These are phyloP conservation scores for Chionomys nivalis DNA, from an alignment of 2,113 vertebrate genomes.

Conservation along the genomic window DNA sequence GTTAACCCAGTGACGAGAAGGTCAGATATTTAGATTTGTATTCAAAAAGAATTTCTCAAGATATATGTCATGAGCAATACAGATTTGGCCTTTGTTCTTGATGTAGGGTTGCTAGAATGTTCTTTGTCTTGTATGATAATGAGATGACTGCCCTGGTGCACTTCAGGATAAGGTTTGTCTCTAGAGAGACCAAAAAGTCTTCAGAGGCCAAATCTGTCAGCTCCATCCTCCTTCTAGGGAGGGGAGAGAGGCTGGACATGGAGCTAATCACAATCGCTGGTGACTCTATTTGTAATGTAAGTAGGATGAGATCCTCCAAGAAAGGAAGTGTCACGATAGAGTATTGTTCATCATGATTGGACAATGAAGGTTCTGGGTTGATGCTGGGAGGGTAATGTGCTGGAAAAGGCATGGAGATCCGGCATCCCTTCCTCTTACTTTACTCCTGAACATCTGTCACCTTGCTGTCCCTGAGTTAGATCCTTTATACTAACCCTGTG, in stretches of 20 bases:
- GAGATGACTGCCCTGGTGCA: neutral
- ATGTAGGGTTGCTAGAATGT: neutral
- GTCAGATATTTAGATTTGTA: neutral
- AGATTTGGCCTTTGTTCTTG: neutral
- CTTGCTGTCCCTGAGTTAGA: neutral
- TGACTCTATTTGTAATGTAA: too few species aligned
- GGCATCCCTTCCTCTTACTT: fast-evolving
- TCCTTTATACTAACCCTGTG: neutral
- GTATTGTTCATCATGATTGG: neutral
- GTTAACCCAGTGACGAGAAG: neutral
- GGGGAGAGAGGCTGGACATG: neutral
- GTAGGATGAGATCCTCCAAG: too few species aligned
- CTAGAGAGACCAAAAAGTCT: neutral
- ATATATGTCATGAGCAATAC: neutral
- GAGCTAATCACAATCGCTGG: neutral
- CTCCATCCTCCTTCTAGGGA: neutral
- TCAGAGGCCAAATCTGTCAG: neutral
- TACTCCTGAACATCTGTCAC: neutral
- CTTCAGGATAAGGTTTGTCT: neutral
- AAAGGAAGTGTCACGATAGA: too few species aligned
- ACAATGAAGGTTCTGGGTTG: neutral
- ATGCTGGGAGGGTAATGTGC: neutral
- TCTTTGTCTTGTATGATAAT: neutral
- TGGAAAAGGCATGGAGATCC: neutral
- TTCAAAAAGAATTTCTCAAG: neutral